Percentiles rank a stretch among this genome's conserved stretches.
Evolutionary conservation across 1,140 invertebrate species (phyloP).

Genomic region (Drosophila auraria): DNA sequence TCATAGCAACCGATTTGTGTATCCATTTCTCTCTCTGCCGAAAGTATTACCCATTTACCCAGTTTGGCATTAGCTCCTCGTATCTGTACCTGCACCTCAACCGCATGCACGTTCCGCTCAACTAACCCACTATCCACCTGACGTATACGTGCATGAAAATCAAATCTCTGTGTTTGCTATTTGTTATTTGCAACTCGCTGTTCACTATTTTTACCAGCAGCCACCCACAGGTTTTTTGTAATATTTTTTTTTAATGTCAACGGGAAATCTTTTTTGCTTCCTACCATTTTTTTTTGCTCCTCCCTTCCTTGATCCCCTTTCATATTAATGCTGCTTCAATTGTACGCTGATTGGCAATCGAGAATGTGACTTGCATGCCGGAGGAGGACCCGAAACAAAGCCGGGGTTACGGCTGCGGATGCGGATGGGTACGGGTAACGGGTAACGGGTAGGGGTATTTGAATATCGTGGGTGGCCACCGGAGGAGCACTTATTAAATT

Average conservation of each 20-base stretch:
- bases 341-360: slow-evolving; percentile 82
- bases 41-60: slow-evolving; percentile 25
- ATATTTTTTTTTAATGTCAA: slow-evolving; percentile 69
- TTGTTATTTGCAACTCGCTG: slow-evolving; percentile 71
- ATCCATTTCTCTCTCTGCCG: slow-evolving; percentile 15
- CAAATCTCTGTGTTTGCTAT: slow-evolving; percentile 75
- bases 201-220: slow-evolving; percentile 47
- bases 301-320: slow-evolving; percentile 11
- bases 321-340: slow-evolving; percentile 81
- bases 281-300: slow-evolving; percentile 32
- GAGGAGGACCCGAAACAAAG: slow-evolving; percentile 40
- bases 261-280: slow-evolving; percentile 37
- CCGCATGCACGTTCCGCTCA: slow-evolving; percentile 63
- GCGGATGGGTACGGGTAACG: slow-evolving; percentile 8
- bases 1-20: not conserved
- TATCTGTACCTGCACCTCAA: slow-evolving; percentile 52
- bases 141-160: slow-evolving; percentile 75
- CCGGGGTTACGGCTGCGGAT: slow-evolving; percentile 23
- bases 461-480: slow-evolving; percentile 67
- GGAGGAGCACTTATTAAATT: slow-evolving; percentile 76
- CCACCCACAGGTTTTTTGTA: slow-evolving; percentile 17
- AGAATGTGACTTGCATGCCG: slow-evolving; percentile 80
- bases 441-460: slow-evolving; percentile 52
- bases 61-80: slow-evolving; percentile 37
- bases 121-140: slow-evolving; percentile 16